Conservation (phyloP, 2,113 vertebrate genomes). For the Cettia cetti region DNA sequence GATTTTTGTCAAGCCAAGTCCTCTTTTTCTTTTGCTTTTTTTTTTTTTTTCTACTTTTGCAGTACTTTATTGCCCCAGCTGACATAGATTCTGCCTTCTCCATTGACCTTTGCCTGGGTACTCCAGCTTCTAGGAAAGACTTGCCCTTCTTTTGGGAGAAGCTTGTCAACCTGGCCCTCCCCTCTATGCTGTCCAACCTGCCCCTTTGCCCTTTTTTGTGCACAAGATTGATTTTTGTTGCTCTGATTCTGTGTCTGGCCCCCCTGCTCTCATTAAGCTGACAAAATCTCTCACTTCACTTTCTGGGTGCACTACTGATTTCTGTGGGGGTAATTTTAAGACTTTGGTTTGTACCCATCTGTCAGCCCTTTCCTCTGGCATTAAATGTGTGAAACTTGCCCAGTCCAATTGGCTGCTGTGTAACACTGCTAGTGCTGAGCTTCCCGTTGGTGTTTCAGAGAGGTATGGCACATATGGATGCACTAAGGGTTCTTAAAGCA, state of each 20-base stretch:
- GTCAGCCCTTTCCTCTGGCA: background rate
- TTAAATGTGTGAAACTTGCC: background rate
- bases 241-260: background rate
- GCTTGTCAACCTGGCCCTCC: background rate
- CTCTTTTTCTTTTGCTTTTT: background rate
- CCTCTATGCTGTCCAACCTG: background rate
- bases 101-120: background rate
- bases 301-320: background rate
- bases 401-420: background rate
- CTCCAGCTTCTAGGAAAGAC: background rate
- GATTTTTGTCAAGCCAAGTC: background rate
- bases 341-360: background rate
- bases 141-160: background rate
- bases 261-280: background rate
- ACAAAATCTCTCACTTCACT: background rate
- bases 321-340: background rate
- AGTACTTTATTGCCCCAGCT: background rate
- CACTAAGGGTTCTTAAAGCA: background rate
- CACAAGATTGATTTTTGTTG: background rate
- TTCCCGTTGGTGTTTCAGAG: background rate
- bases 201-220: background rate
- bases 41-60: background rate
- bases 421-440: background rate
- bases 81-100: background rate
- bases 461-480: rapidly evolving